These are phyloP conservation scores for Talpa occidentalis DNA, from an alignment of 2,113 vertebrate genomes.

Conservation along the genomic window DNA sequence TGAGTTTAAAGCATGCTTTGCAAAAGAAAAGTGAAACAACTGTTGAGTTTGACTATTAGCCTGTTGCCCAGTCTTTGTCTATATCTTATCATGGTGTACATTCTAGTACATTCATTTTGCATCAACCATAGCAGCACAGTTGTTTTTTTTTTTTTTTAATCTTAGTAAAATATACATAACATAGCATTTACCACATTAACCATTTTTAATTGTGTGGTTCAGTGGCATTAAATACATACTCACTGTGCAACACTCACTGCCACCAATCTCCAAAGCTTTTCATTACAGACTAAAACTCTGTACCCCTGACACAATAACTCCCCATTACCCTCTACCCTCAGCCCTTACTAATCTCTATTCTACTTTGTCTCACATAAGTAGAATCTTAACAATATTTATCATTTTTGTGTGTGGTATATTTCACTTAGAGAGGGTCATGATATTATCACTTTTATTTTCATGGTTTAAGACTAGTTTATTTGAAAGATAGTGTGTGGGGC, in stretches of 20 bases:
- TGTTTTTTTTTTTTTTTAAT: neutral
- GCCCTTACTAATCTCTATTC: neutral
- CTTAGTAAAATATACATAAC: neutral
- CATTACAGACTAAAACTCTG: neutral
- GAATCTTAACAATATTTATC: neutral
- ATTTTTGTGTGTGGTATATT: neutral
- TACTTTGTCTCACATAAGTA: neutral
- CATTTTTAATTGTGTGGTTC: neutral
- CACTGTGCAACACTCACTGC: neutral
- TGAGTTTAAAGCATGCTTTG: neutral
- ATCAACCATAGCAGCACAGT: neutral
- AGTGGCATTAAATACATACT: neutral
- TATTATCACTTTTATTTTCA: slow-evolving; percentile 1
- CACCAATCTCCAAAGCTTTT: neutral
- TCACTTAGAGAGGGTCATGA: neutral
- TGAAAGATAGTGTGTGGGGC: neutral
- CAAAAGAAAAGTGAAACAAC: neutral
- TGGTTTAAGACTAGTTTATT: slow-evolving; percentile 8
- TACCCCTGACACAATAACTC: neutral
- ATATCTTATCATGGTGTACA: neutral
- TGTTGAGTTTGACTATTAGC: neutral
- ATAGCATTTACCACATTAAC: neutral
- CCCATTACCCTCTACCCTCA: neutral
- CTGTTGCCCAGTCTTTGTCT: neutral
- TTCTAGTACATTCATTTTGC: neutral